Evolutionary conservation across 2,113 vertebrate genomes (phyloP), one percentile per base, ranked within the genome.

Genomic region (Panthera tigris): DNA sequence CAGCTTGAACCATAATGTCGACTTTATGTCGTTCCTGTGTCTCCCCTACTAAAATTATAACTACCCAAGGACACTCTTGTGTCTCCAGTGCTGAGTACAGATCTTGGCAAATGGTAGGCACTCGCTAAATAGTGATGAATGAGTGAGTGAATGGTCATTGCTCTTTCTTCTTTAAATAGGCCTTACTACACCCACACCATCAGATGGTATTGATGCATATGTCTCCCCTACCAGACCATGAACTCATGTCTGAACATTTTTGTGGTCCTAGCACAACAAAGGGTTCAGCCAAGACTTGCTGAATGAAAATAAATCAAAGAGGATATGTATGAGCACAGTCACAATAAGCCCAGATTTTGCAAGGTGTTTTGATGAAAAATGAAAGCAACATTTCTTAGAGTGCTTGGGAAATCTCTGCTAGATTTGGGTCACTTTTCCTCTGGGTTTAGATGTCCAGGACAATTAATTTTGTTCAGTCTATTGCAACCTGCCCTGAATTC

Each of bases 351-450:
- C 41, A 84, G 27, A 3, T 48, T 86, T 94, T 41, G 61, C 33
- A 36, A 80, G 68, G 19, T n/a, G 7, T 92, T 97, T 88, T 61
- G 82, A 79, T 63, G 45, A 66, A 68, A 48, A 91, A 80, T 15
- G 11, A 55, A 83, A 50, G 13, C 33, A 16, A 13, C 4, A 21
- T 15, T 86, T 83, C n/a, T 81, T 41, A 50, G 41, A 19, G 50
- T n/a, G 1, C 65, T 80, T 78, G 39, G 39, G 66, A 89, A 80
- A 21, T 48, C 11, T 79, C 27, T 41, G 15, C 33, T 65, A 25
- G 33, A 52, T 50, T n/a, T 65, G 31, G 39, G 45, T 4, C 33
- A 68, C 68, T 10, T 89, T 71, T n/a, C 52, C 36, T 89, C 45
- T 71, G 31, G 39, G 31, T 36, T 93, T 52, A n/a, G 16, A 25